phyloP scores from a whole-genome alignment of 2,888 invertebrate species.

The Ceriagrion tenellum region DNA sequence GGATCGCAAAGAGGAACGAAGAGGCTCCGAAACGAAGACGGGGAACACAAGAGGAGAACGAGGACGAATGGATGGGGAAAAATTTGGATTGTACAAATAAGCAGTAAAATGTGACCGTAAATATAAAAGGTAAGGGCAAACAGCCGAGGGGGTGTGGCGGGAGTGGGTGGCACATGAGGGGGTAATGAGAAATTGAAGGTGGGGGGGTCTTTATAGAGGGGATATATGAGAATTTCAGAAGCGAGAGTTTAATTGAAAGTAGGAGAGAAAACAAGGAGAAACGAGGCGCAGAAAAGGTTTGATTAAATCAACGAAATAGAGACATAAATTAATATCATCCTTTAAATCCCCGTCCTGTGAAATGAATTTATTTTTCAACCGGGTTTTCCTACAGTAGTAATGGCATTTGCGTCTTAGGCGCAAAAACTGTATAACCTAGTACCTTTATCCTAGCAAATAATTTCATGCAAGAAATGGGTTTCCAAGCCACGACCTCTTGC shows the following conservation, averaged over 20 bases:
- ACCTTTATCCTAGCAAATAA: too few species aligned
- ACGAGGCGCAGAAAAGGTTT: background rate
- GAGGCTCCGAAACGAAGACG: background rate
- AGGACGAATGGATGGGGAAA: background rate
- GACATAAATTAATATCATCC: background rate
- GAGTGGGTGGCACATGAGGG: background rate
- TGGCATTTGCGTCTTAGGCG: too few species aligned
- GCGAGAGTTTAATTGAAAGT: background rate
- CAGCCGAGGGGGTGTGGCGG: background rate
- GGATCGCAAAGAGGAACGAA: background rate
- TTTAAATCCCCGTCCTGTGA: background rate
- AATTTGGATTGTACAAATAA: constrained; percentile 21
- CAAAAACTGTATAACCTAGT: too few species aligned
- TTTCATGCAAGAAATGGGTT: too few species aligned
- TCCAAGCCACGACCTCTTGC: too few species aligned
- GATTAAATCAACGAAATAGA: background rate
- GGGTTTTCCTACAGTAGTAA: too few species aligned
- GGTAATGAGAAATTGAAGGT: background rate
- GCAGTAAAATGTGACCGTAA: constrained; percentile 13
- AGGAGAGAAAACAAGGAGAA: background rate
- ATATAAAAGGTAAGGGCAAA: background rate
- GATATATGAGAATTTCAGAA: background rate
- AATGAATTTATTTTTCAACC: too few species aligned
- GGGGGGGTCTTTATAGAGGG: background rate
- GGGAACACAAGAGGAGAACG: background rate